Conservation (phyloP, 2,113 vertebrate genomes). For the Laticauda laticaudata region DNA sequence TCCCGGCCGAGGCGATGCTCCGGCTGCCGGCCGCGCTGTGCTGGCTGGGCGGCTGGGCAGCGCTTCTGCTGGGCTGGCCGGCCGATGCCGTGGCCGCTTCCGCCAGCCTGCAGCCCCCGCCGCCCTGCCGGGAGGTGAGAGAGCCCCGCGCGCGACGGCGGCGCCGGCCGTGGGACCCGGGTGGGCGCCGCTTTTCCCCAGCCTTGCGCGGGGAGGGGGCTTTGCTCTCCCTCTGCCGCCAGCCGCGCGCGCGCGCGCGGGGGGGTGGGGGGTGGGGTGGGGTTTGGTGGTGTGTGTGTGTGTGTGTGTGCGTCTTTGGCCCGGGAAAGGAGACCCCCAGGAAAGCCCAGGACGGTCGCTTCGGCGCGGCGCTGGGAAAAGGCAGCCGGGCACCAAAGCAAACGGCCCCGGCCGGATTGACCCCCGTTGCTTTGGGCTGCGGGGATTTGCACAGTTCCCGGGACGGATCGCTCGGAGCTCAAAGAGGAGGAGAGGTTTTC, state of each 20-base stretch:
- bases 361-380: background rate
- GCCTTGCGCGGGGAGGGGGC: no score
- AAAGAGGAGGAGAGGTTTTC: background rate
- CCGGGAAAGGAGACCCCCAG: background rate
- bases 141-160: background rate
- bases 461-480: background rate
- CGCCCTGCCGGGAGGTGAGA: constrained; percentile 75
- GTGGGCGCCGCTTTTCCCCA: background rate
- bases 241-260: no score
- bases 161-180: no score
- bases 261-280: no score
- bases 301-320: no score
- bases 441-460: background rate
- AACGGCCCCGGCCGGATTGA: no score
- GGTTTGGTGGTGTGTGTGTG: no score
- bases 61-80: constrained; percentile 65
- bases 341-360: background rate
- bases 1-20: background rate
- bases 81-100: constrained; percentile 40
- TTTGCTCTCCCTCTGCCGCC: background rate
- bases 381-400: background rate
- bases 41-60: constrained; percentile 70
- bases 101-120: constrained; percentile 51
- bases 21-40: background rate
- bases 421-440: background rate